Conservation (phyloP, 2,888 invertebrate species). For the Abscondita cerata region DNA sequence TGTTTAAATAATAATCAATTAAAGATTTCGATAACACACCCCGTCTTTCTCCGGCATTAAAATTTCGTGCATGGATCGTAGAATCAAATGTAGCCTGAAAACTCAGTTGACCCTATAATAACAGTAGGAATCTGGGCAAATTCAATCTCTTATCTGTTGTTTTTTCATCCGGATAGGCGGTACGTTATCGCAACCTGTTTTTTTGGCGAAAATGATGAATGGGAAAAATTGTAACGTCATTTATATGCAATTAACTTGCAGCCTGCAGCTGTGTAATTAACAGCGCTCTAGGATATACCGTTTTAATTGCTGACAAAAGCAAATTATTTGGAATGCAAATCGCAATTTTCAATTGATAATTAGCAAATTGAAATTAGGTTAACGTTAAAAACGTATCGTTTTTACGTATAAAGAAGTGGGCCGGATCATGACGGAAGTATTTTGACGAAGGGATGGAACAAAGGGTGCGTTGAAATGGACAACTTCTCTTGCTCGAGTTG, state of each 20-base stretch:
- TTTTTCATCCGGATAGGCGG: conserved; percentile 33
- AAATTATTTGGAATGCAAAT: conserved; percentile 19
- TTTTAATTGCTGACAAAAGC: conserved; percentile 23
- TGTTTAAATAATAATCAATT: too few species aligned
- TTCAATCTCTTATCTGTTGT: conserved; percentile 41
- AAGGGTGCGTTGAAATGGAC: conserved; percentile 31
- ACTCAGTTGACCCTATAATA: conserved; percentile 41
- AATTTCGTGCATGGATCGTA: conserved; percentile 37
- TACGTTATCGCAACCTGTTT: neutral
- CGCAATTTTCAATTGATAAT: conserved; percentile 1
- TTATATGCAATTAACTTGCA: conserved; percentile 24
- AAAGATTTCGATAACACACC: too few species aligned
- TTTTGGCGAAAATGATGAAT: neutral
- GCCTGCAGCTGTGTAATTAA: conserved; percentile 25
- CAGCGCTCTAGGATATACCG: conserved; percentile 8
- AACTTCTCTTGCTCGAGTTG: conserved; percentile 34
- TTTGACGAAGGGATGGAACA: conserved; percentile 33
- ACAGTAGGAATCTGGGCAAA: conserved; percentile 34
- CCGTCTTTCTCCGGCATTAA: conserved; percentile 22
- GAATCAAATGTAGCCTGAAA: conserved; percentile 41
- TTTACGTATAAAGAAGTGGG: conserved; percentile 24
- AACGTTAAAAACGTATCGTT: conserved; percentile 19
- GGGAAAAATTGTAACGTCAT: conserved; percentile 12
- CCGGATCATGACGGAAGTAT: conserved; percentile 31
- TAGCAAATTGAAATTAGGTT: conserved; percentile 16